These are phyloP conservation scores for Liparis tanakae DNA, from an alignment of 2,797 vertebrate genomes.

Conservation along the genomic window DNA sequence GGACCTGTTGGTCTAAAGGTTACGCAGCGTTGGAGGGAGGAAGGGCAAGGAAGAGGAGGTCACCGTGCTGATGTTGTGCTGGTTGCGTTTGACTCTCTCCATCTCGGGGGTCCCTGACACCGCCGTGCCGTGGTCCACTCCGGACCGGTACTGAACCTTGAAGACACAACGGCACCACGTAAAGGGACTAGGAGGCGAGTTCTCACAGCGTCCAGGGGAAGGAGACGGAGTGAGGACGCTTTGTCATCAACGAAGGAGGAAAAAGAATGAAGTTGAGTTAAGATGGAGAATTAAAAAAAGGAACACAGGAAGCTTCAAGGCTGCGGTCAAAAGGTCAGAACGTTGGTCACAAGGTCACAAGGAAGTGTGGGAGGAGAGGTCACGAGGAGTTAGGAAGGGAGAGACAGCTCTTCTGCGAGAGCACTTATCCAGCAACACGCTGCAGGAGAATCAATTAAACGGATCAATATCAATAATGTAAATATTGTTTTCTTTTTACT, in stretches of 20 bases:
- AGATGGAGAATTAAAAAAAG: neutral
- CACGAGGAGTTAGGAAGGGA: too few species aligned
- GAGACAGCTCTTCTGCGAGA: too few species aligned
- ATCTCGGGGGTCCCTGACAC: constrained; percentile 97
- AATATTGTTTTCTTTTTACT: too few species aligned
- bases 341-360: too few species aligned
- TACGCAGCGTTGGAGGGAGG: constrained; percentile 24
- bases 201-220: too few species aligned
- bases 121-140: constrained; percentile 91
- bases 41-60: constrained; percentile 21
- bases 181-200: too few species aligned
- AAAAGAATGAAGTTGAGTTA: neutral
- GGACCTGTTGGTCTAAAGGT: constrained; percentile 5
- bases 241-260: neutral
- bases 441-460: too few species aligned
- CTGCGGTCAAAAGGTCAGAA: neutral
- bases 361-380: too few species aligned
- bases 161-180: constrained; percentile 56
- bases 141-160: constrained; percentile 95
- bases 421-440: too few species aligned
- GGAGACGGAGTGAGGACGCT: too few species aligned
- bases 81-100: constrained; percentile 96
- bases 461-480: too few species aligned
- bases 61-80: constrained; percentile 95
- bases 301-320: neutral